Conservation (phyloP, 1,140 invertebrate genomes). For the Subanguina moxae region DNA sequence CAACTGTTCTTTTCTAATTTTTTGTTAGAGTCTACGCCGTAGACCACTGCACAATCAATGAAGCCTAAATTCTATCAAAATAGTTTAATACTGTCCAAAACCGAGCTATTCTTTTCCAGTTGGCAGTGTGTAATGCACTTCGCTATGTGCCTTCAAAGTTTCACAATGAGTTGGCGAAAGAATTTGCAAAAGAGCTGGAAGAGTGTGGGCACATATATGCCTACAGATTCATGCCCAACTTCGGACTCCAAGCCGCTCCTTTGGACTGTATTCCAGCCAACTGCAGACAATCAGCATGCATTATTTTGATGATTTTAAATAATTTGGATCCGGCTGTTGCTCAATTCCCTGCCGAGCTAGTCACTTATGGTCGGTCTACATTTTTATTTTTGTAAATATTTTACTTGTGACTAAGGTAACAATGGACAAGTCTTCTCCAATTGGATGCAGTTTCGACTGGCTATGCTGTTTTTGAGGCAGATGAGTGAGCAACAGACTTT, state of each 20-base stretch:
- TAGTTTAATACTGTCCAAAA: neutral
- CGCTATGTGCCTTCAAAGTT: conserved; percentile 66
- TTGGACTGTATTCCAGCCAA: conserved; percentile 65
- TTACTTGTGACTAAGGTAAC: conserved; percentile 68
- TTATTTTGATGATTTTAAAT: conserved; percentile 60
- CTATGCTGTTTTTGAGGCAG: conserved; percentile 66
- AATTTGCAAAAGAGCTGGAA: conserved; percentile 67
- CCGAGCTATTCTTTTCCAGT: conserved; percentile 52
- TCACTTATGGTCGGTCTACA: conserved; percentile 54
- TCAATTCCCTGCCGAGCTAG: conserved; percentile 65
- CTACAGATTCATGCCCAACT: conserved; percentile 66
- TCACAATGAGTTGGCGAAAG: conserved; percentile 63
- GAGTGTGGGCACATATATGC: conserved; percentile 71
- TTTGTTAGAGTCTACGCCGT: no score
- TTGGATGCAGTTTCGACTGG: conserved; percentile 70
- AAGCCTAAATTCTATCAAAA: neutral
- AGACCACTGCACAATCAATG: no score
- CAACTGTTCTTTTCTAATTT: no score
- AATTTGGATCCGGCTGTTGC: conserved; percentile 62
- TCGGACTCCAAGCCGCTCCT: conserved; percentile 66
- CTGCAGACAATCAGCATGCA: conserved; percentile 64
- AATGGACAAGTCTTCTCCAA: conserved; percentile 72
- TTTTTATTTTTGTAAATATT: neutral
- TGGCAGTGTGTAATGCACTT: conserved; percentile 67
- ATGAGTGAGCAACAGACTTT: conserved; percentile 68